phyloP scores from a whole-genome alignment of 2,113 vertebrate species.

The Sphaerodactylus townsendi region DNA sequence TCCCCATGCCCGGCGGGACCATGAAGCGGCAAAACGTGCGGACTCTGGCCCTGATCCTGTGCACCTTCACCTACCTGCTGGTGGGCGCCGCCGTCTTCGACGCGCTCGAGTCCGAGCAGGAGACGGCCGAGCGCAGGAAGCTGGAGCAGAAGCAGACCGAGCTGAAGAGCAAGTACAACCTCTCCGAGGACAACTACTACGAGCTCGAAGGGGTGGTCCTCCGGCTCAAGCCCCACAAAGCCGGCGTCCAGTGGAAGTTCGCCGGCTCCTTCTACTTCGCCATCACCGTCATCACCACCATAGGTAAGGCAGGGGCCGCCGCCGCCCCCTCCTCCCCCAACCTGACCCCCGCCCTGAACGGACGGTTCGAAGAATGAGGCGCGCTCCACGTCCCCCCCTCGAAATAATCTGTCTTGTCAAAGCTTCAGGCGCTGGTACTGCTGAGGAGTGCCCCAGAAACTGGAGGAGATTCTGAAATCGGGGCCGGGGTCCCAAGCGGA shows the following conservation, averaged over 20 bases:
- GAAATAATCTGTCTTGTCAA: neutral
- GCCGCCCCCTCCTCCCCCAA: neutral
- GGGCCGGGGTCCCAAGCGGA: neutral
- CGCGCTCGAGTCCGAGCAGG: constrained; percentile 86
- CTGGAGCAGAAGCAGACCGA: constrained; percentile 77
- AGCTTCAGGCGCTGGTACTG: too few species aligned
- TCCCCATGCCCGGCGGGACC: constrained; percentile 73
- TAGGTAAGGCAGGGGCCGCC: constrained; percentile 76
- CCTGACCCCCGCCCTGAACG: neutral
- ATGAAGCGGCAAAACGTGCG: constrained; percentile 97
- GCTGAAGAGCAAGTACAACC: constrained; percentile 86
- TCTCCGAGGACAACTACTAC: constrained; percentile 81
- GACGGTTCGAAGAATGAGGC: too few species aligned
- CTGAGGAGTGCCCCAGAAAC: too few species aligned
- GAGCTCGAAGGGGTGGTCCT: constrained; percentile 88
- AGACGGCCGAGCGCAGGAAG: constrained; percentile 77
- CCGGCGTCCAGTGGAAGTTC: constrained; percentile 93
- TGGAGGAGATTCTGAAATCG: too few species aligned
- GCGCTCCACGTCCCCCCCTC: too few species aligned
- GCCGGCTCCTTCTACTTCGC: constrained; percentile 97
- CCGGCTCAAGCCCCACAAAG: constrained; percentile 92
- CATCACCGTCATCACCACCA: constrained; percentile 97
- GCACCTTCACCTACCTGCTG: constrained; percentile 95
- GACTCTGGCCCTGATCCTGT: constrained; percentile 91
- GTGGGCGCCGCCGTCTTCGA: constrained; percentile 94